Conservation (phyloP, 2,888 invertebrate genomes). For the Dendrolimus houi region DNA sequence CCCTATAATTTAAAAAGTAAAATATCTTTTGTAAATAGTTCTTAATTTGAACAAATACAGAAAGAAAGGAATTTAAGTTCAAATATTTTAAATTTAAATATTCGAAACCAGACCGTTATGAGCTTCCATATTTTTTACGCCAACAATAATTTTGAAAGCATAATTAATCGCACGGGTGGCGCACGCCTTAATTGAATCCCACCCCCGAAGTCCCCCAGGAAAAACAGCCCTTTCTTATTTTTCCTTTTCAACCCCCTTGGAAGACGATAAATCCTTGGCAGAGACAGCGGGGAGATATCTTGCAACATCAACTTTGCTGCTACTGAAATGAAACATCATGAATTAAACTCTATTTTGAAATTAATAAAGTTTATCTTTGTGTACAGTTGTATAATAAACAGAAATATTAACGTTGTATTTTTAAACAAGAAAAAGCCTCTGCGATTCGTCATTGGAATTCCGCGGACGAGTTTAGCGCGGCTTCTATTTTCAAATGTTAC, state of each 20-base stretch:
- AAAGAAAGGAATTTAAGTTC: no score
- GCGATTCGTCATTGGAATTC: slow-evolving; percentile 74
- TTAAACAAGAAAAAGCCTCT: slow-evolving; percentile 70
- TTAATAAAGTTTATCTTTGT: neutral
- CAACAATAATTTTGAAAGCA: slow-evolving; percentile 49
- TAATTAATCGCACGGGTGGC: slow-evolving; percentile 64
- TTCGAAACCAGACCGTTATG: neutral
- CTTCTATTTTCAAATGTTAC: slow-evolving; percentile 54
- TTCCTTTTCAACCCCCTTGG: slow-evolving; percentile 60
- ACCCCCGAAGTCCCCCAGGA: slow-evolving; percentile 55
- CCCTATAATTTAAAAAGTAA: no score
- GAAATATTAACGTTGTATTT: slow-evolving; percentile 26
- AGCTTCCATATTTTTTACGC: slow-evolving; percentile 26
- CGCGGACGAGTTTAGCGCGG: slow-evolving; percentile 57
- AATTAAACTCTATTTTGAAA: neutral
- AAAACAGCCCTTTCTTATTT: slow-evolving; percentile 76
- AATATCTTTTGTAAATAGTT: no score
- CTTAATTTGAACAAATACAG: no score
- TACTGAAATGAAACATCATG: neutral
- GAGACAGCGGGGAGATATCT: slow-evolving; percentile 69
- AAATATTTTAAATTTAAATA: neutral
- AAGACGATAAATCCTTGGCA: slow-evolving; percentile 74
- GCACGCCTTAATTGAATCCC: slow-evolving; percentile 69
- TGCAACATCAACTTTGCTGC: slow-evolving; percentile 22
- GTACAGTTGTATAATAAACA: neutral